phyloP scores from a whole-genome alignment of 1,140 invertebrate species.

The Steinernema feltiae region DNA sequence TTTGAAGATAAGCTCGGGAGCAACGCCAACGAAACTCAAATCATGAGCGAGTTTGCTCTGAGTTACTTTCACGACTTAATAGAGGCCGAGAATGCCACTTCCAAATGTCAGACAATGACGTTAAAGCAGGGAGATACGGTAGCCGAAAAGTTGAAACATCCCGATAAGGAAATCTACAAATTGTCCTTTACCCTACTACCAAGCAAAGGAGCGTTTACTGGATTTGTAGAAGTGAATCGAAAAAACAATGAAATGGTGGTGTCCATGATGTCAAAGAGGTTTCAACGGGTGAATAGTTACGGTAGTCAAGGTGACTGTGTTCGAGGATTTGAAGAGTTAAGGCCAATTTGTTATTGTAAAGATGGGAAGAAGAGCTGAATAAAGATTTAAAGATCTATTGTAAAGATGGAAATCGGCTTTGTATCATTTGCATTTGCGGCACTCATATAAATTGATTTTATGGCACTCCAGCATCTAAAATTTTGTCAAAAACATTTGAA shows the following conservation, averaged over 20 bases:
- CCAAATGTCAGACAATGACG: neutral
- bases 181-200: neutral
- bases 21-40: neutral
- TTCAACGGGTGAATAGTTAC: neutral
- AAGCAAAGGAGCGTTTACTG: neutral
- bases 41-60: neutral
- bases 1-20: neutral
- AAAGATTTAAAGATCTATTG: no score
- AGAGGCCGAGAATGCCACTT: neutral
- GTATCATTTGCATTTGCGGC: no score
- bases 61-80: neutral
- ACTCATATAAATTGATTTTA: no score
- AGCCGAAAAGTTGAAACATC: neutral
- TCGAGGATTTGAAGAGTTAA: neutral
- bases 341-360: conserved; percentile 1
- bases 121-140: neutral
- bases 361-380: no score
- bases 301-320: neutral
- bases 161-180: neutral
- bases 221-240: neutral
- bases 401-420: no score
- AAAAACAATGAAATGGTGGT: neutral
- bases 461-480: no score
- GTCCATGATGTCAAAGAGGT: neutral
- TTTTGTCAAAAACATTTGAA: no score